Conservation (phyloP, 2,888 invertebrate genomes). For the Apamea sordens region DNA sequence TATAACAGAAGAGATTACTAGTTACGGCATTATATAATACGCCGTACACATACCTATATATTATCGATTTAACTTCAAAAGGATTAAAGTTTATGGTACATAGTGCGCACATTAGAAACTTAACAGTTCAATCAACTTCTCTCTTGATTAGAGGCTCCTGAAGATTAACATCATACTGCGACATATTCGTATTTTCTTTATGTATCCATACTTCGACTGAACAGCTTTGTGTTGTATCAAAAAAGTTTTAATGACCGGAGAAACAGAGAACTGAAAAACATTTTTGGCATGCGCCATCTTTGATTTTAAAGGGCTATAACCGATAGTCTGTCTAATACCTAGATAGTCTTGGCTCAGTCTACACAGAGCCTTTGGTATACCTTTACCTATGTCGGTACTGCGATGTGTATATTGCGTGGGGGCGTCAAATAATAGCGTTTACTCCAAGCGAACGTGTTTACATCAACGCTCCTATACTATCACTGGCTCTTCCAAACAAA, state of each 20-base stretch:
- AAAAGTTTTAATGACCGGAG: not conserved
- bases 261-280: too few relatives aligned
- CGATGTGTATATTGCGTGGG: too few relatives aligned
- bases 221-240: not conserved
- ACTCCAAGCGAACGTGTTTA: too few relatives aligned
- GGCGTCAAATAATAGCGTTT: too few relatives aligned
- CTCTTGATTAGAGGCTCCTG: slow-evolving; percentile 25
- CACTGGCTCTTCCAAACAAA: too few relatives aligned
- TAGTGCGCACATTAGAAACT: not conserved
- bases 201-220: not conserved
- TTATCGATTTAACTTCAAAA: slow-evolving; percentile 6
- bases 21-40: slow-evolving; percentile 8
- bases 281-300: not conserved
- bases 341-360: not conserved
- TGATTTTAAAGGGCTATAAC: not conserved
- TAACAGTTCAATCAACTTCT: slow-evolving; percentile 21
- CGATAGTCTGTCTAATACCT: too few relatives aligned
- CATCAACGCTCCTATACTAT: too few relatives aligned
- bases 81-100: slow-evolving; percentile 10
- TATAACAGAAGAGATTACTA: slow-evolving; percentile 25
- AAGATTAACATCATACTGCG: not conserved
- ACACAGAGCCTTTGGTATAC: not conserved
- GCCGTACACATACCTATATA: not conserved
- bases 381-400: too few relatives aligned
- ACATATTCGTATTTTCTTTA: too few relatives aligned